A percentile compares a stretch with the other conserved stretches of the same genome.
Evolutionary conservation across 2,113 vertebrate species (phyloP).

Genomic region (Cisticola juncidis): DNA sequence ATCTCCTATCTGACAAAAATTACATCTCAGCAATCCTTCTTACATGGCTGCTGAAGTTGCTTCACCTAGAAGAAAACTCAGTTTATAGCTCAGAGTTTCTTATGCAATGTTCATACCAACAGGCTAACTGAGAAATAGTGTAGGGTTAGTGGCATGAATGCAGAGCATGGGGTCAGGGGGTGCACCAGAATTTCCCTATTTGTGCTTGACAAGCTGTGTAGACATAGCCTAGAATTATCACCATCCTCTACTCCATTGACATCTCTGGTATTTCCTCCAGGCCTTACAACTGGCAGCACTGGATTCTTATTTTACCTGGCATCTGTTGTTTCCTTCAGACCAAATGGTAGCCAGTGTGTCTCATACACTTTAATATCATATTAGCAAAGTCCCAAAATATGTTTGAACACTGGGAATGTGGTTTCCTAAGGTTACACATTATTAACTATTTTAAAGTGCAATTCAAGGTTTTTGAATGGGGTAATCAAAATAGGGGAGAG

Average conservation of each 20-base stretch:
- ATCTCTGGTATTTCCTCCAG: slow-evolving; percentile 66
- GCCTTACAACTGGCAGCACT: slow-evolving; percentile 52
- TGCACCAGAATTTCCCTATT: slow-evolving; percentile 38
- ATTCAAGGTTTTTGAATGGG: neutral
- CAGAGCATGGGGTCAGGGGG: neutral
- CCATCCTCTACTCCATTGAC: slow-evolving; percentile 17
- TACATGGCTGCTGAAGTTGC: neutral
- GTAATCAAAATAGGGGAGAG: neutral
- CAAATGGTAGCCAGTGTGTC: slow-evolving; percentile 60
- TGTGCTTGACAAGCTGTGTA: slow-evolving; percentile 39
- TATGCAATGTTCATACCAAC: slow-evolving; percentile 20
- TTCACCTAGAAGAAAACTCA: neutral
- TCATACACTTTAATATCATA: slow-evolving; percentile 53
- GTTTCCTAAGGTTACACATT: slow-evolving; percentile 46
- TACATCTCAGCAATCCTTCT: neutral
- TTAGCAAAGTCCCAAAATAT: slow-evolving; percentile 52
- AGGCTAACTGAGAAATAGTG: neutral
- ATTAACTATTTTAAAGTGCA: slow-evolving; percentile 13
- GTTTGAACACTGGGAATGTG: neutral
- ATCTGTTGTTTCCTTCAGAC: slow-evolving; percentile 64
- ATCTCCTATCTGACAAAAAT: neutral
- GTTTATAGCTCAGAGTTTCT: neutral
- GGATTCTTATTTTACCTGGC: slow-evolving; percentile 68
- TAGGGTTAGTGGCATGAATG: neutral
- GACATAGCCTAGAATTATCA: slow-evolving; percentile 65